These are phyloP conservation scores for Panorpa germanica DNA, from an alignment of 2,888 invertebrate species.

Conservation along the genomic window DNA sequence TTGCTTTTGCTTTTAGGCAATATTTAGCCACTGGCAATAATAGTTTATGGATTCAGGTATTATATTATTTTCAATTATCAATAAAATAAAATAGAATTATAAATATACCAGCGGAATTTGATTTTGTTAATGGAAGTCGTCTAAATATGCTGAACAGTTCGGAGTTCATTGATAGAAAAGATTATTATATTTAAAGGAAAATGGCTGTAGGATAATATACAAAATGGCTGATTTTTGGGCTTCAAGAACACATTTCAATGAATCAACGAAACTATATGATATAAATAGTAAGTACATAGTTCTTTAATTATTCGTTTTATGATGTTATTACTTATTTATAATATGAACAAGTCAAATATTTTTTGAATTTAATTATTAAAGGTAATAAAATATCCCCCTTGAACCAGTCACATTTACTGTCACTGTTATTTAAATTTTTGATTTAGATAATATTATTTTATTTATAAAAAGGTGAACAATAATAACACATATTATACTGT, in stretches of 20 bases:
- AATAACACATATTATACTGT: no score
- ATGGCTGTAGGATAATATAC: slow-evolving; percentile 33
- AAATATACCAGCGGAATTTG: slow-evolving; percentile 16
- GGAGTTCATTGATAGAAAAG: slow-evolving; percentile 11
- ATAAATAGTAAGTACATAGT: slow-evolving; percentile 24
- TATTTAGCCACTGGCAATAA: slow-evolving; percentile 27
- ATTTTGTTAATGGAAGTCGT: slow-evolving; percentile 17
- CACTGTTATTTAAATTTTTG: no score
- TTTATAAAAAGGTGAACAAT: no score
- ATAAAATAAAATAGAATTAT: no score
- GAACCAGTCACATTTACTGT: no score
- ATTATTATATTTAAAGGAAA: slow-evolving; percentile 26
- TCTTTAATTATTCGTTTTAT: background rate
- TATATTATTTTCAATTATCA: no score
- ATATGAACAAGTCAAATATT: no score
- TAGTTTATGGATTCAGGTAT: slow-evolving; percentile 27
- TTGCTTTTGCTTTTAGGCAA: slow-evolving; percentile 30
- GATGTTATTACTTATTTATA: background rate
- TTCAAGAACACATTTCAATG: slow-evolving; percentile 31
- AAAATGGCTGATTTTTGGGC: slow-evolving; percentile 38
- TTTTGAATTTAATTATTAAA: background rate
- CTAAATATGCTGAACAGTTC: slow-evolving; percentile 1
- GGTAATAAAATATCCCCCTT: no score
- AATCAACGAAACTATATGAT: slow-evolving; percentile 26
- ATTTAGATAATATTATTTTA: no score